Conservation (phyloP, 92 coral and sea anemone species). For the Actinernus sp. region DNA sequence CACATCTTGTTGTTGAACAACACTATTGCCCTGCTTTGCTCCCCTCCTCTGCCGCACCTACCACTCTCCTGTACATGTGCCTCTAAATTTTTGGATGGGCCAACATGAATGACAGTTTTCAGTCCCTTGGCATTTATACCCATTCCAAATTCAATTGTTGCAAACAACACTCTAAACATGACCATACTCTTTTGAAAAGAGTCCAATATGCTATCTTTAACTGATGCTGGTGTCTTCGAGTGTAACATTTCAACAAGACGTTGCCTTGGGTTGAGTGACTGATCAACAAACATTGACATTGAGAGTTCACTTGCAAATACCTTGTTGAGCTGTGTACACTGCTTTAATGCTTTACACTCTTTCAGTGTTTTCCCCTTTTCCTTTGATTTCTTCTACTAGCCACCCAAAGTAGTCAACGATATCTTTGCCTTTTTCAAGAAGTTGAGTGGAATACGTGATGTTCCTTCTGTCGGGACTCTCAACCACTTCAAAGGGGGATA, state of each 20-base stretch:
- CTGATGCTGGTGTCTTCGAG: conserved; percentile 45
- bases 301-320: conserved; percentile 27
- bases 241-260: conserved; percentile 50
- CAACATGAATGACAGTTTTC: conserved; percentile 19
- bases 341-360: conserved; percentile 37
- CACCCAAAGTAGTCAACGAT: conserved; percentile 17
- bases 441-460: conserved; percentile 17
- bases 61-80: conserved; percentile 48
- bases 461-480: conserved; percentile 28
- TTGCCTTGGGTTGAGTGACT: conserved; percentile 32
- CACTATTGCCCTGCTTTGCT: conserved; percentile 28
- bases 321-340: conserved; percentile 22
- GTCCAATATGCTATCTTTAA: conserved; percentile 25
- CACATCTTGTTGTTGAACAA: conserved; percentile 23
- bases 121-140: conserved; percentile 9
- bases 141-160: conserved; percentile 41
- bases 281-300: no score
- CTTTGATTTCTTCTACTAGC: conserved; percentile 9
- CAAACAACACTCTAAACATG: conserved; percentile 8
- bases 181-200: conserved; percentile 23
- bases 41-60: conserved; percentile 38
- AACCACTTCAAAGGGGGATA: not conserved
- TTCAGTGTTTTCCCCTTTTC: conserved; percentile 9
- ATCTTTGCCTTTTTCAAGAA: conserved; percentile 12
- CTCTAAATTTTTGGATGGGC: conserved; percentile 43